Evolutionary conservation across 2,113 vertebrate genomes (phyloP), one percentile per base, ranked within the genome.

Genomic region (Chascanopsetta lugubris): DNA sequence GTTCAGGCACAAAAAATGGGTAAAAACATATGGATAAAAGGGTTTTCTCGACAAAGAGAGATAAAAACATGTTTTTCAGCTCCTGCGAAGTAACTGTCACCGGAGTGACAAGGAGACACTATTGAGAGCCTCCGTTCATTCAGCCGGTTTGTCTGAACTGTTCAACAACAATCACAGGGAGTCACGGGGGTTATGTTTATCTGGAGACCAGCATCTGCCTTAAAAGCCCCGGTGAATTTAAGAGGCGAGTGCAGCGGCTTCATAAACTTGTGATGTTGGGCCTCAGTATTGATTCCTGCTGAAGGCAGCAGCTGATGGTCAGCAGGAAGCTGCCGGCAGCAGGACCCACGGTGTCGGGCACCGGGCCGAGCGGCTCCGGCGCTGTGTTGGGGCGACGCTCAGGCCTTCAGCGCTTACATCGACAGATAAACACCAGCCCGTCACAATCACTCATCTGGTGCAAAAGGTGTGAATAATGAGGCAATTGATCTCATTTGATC

Each of bases 261-360:
- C 64, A 82, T 70, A 80, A 75, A 78, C 78, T 60, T 61, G 78
- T 60, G 64, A 72, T 71, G 79, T 65, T 73, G 77, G 81, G 85
- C 86, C 80, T 89, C 1, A 38, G 68, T 89, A 93, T 93, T 91
- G 93, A 93, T 93, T 90, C 58, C 49, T 86, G 81, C 48, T 88
- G 50, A 84, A 83, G 15, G 47, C 87, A 88, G 89, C 79, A 77
- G 77, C 78, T 82, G 86, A 81, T 83, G 85, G 91, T 92, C 88
- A 90, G 79, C 80, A 75, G 63, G 74, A 82, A 84, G 89, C 83
- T 85, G 82, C 79, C 90, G 90, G 88, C 75, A 84, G 82, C 84
- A n/a, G 88, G 92, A 87, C 82, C 76, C 8, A 3, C 50, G n/a
- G n/a, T 89, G 89, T 84, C 77, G 69, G 61, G n/a, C n/a, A n/a